A percentile compares a stretch with the other conserved stretches of the same genome.
Conservation (phyloP, 1,140 invertebrate species). For the Bombus superbus region DNA sequence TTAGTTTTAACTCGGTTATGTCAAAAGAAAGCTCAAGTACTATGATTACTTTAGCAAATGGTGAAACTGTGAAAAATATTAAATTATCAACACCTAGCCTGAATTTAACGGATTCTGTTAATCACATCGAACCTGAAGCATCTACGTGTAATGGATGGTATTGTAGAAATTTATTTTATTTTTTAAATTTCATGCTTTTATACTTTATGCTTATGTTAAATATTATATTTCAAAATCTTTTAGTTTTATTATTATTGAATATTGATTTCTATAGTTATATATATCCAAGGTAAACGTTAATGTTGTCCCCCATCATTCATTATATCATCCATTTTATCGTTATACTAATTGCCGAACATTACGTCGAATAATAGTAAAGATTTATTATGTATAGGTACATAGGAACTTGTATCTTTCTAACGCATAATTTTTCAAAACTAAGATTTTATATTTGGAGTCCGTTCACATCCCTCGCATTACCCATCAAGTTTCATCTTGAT, state of each 20-base stretch:
- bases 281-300: too few relatives aligned
- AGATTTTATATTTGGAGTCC: too few relatives aligned
- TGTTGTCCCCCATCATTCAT: too few relatives aligned
- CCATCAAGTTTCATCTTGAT: too few relatives aligned
- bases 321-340: too few relatives aligned
- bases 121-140: slow-evolving; percentile 3
- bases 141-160: slow-evolving; percentile 3
- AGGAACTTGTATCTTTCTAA: too few relatives aligned
- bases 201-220: neutral
- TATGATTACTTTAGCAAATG: slow-evolving; percentile 20
- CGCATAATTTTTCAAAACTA: too few relatives aligned
- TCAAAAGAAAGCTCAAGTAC: slow-evolving; percentile 75
- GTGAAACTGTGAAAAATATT: slow-evolving; percentile 26
- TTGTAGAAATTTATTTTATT: neutral
- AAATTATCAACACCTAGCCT: slow-evolving; percentile 18
- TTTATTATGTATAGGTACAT: too few relatives aligned
- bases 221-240: neutral
- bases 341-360: too few relatives aligned
- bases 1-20: slow-evolving; percentile 65
- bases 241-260: neutral
- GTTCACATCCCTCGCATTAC: too few relatives aligned
- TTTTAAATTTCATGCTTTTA: neutral
- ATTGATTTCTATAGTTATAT: too few relatives aligned
- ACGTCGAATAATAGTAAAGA: too few relatives aligned
- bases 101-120: slow-evolving; percentile 24